Conservation (phyloP, 2,888 invertebrate species). For the Ephialtes manifestator region DNA sequence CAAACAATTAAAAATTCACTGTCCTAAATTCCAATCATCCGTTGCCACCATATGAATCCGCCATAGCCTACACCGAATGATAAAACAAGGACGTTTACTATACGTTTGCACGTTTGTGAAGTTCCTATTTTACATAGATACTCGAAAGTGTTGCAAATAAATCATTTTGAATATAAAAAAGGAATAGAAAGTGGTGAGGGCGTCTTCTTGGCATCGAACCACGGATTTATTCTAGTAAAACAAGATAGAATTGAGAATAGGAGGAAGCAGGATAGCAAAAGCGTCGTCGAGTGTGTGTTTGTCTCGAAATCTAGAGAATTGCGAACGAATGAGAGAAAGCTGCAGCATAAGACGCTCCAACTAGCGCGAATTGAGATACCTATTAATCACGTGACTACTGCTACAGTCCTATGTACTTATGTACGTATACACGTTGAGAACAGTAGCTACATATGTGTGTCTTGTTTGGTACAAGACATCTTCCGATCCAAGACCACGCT, state of each 20-base stretch:
- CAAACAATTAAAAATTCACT: too few species aligned
- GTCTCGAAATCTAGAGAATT: conserved; percentile 50
- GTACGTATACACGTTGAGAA: neutral
- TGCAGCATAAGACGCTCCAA: conserved; percentile 27
- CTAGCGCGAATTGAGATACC: conserved; percentile 63
- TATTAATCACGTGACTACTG: conserved; percentile 65
- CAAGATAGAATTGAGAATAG: conserved; percentile 32
- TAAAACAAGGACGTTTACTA: neutral
- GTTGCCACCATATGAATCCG: too few species aligned
- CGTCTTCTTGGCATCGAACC: conserved; percentile 67
- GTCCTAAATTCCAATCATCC: too few species aligned
- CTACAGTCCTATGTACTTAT: conserved; percentile 18
- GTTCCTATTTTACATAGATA: conserved; percentile 28
- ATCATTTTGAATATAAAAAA: conserved; percentile 23
- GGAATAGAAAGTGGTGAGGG: conserved; percentile 44
- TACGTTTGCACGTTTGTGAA: conserved; percentile 36
- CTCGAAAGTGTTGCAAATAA: conserved; percentile 29
- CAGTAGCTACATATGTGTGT: neutral
- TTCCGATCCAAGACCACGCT: conserved; percentile 39
- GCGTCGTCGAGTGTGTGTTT: conserved; percentile 27
- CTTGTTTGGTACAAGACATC: conserved; percentile 49
- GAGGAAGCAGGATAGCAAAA: conserved; percentile 51
- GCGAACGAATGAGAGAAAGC: conserved; percentile 37
- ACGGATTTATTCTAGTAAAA: conserved; percentile 31
- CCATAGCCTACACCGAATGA: neutral